A percentile compares a stretch with the other conserved stretches of the same genome.
phyloP scores from a whole-genome alignment of 2,113 vertebrate species.

The Microcebus jonahi region DNA sequence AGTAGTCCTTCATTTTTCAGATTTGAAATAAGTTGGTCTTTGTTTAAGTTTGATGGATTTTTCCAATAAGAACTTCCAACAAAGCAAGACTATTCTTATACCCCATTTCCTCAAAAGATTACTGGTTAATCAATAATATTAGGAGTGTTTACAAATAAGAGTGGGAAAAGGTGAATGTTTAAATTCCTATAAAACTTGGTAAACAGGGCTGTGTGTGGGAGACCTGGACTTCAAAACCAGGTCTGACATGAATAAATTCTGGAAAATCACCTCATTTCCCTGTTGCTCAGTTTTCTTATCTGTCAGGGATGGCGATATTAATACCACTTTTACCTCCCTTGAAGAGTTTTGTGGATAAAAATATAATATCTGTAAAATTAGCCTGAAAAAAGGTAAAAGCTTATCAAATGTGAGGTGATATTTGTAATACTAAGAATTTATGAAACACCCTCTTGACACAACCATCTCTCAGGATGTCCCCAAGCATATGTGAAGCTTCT shows the following conservation, averaged over 20 bases:
- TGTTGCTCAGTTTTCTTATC: conserved; percentile 43
- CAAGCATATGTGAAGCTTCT: not conserved
- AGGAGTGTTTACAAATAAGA: not conserved
- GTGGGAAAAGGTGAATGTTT: not conserved
- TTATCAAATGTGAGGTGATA: conserved; percentile 42
- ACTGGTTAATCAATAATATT: not conserved
- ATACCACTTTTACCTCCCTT: conserved; percentile 24
- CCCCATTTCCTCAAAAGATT: not conserved
- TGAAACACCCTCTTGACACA: not conserved
- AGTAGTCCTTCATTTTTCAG: not conserved
- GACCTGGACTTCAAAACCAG: not conserved
- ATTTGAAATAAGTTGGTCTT: not conserved
- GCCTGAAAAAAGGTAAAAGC: not conserved
- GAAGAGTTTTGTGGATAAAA: conserved; percentile 34
- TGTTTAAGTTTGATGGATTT: not conserved
- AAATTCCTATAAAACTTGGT: not conserved
- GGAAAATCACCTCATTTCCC: conserved; percentile 36
- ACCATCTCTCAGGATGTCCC: conserved; percentile 35
- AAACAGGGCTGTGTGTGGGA: not conserved
- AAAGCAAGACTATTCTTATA: not conserved
- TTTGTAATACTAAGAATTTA: conserved; percentile 41
- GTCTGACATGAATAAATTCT: not conserved
- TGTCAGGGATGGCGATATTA: not conserved
- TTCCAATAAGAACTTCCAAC: conserved; percentile 2
- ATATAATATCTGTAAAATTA: conserved; percentile 56